Conservation (phyloP, 2,888 invertebrate genomes). For the Drosophila kuntzei region DNA sequence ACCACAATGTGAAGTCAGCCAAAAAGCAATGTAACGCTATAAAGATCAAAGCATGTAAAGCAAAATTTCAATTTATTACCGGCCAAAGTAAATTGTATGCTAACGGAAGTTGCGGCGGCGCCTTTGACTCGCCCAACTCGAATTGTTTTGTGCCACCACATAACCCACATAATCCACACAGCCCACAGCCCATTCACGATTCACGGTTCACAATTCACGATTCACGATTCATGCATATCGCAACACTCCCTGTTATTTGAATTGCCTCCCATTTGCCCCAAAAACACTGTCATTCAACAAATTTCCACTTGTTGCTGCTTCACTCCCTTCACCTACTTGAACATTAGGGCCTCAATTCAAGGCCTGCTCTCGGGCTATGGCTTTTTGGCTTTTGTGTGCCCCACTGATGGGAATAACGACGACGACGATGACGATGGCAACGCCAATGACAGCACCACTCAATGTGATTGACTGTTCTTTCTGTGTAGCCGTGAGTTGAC, state of each 20-base stretch:
- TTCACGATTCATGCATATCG: conserved; percentile 57
- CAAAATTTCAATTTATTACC: conserved; percentile 77
- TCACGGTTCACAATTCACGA: conserved; percentile 51
- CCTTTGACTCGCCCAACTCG: conserved; percentile 54
- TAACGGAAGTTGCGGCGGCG: conserved; percentile 68
- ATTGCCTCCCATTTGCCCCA: conserved; percentile 11
- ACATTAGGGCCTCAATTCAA: conserved; percentile 11
- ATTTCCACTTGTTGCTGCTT: conserved; percentile 69
- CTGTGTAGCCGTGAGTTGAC: conserved; percentile 8
- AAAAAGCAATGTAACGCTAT: conserved; percentile 43
- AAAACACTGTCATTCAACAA: conserved; percentile 47
- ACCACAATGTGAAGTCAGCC: conserved; percentile 53
- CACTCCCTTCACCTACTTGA: neutral
- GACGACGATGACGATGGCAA: conserved; percentile 3
- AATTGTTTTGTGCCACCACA: conserved; percentile 50
- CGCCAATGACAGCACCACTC: conserved; percentile 57
- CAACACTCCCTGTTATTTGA: neutral
- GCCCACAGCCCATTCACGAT: neutral
- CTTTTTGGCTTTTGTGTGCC: conserved; percentile 39
- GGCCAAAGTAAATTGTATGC: conserved; percentile 68
- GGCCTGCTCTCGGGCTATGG: conserved; percentile 6
- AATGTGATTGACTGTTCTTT: conserved; percentile 64
- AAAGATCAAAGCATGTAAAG: conserved; percentile 60
- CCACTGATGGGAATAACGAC: conserved; percentile 35
- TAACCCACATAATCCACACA: neutral